These are phyloP conservation scores for Rhagium mordax DNA, from an alignment of 2,888 invertebrate species.

Conservation along the genomic window DNA sequence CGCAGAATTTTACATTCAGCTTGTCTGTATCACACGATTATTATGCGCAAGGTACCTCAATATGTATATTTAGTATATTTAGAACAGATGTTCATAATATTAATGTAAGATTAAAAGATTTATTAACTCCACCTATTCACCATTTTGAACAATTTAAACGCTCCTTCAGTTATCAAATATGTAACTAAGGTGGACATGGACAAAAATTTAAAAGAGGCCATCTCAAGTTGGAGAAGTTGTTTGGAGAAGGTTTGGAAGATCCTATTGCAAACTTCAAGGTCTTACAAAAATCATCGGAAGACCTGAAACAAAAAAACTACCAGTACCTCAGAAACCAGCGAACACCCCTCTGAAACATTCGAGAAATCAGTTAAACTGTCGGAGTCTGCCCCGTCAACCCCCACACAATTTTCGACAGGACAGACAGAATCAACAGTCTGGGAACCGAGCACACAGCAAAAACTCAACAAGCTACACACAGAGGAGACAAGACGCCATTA, in stretches of 20 bases:
- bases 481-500: background rate
- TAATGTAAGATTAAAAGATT: no score
- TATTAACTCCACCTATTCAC: no score
- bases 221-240: background rate
- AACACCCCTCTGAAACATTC: background rate
- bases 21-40: no score
- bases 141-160: no score
- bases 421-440: constrained; percentile 11
- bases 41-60: no score
- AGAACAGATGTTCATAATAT: no score
- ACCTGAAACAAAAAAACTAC: background rate
- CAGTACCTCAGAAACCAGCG: background rate
- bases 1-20: no score
- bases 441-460: background rate
- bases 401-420: constrained; percentile 17
- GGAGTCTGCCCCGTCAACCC: constrained; percentile 35
- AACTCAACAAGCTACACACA: constrained; percentile 1
- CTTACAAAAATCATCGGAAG: constrained; percentile 2
- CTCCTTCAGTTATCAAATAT: no score
- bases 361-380: constrained; percentile 33
- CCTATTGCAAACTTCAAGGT: background rate
- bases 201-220: constrained; percentile 4
- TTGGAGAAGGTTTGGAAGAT: background rate
- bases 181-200: no score
- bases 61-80: no score